Evolutionary conservation across 64 coral and sea anemone species (phyloP).

Genomic region (Actinia tenebrosa): DNA sequence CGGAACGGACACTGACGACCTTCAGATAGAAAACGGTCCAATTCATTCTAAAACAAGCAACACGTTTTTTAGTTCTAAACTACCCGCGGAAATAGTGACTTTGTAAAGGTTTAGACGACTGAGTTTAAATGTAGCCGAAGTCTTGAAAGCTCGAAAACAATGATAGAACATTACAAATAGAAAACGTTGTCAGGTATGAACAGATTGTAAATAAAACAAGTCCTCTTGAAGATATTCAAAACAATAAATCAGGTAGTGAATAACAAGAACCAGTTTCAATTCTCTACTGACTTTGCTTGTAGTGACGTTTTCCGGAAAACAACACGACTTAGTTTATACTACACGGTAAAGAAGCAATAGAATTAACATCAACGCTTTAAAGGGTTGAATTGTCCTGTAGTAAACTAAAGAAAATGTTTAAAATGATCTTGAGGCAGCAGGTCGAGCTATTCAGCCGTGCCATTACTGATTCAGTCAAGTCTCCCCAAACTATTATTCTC

Average conservation of each 20-base stretch:
- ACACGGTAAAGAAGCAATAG: not conserved
- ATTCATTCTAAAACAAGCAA: too few relatives aligned
- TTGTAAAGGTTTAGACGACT: too few relatives aligned
- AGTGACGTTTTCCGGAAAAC: not conserved
- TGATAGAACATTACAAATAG: not conserved
- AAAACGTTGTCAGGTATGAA: not conserved
- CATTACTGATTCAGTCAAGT: not conserved
- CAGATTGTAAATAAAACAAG: constrained; percentile 1
- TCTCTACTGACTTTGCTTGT: not conserved
- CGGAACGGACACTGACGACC: too few relatives aligned
- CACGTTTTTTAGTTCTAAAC: too few relatives aligned
- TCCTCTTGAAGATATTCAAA: constrained; percentile 11
- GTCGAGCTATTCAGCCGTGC: constrained; percentile 10
- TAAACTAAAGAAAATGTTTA: not conserved
- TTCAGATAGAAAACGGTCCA: too few relatives aligned
- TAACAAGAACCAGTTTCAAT: constrained; percentile 6
- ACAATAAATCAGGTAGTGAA: constrained; percentile 12
- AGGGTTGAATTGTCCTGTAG: not conserved
- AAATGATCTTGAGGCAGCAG: constrained; percentile 1
- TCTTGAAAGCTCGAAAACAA: not conserved
- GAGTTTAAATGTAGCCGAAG: not conserved
- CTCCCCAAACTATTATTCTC: constrained; percentile 1
- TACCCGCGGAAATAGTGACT: too few relatives aligned
- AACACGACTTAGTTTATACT: not conserved
- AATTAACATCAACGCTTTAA: not conserved